Evolutionary conservation across 2,797 vertebrate species (phyloP).

Genomic region (Thalassophryne amazonica): DNA sequence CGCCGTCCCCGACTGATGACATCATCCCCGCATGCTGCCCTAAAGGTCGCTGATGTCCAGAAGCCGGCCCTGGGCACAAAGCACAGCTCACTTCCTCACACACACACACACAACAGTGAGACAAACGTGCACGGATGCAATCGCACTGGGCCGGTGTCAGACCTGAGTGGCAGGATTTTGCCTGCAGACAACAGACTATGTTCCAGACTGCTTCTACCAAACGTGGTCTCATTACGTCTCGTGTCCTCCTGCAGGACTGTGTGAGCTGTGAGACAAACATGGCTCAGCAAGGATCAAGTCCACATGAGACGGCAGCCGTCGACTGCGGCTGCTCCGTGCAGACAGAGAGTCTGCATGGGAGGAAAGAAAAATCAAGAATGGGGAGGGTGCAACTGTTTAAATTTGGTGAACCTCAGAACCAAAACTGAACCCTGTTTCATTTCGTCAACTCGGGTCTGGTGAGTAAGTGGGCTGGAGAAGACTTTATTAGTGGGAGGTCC

Average conservation of each 20-base stretch:
- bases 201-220: conserved; percentile 29
- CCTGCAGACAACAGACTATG: conserved; percentile 50
- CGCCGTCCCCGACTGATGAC: conserved; percentile 52
- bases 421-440: too few relatives aligned
- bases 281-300: neutral
- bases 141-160: conserved; percentile 19
- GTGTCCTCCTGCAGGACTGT: conserved; percentile 17
- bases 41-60: conserved; percentile 55
- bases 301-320: too few relatives aligned
- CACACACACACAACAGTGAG: neutral
- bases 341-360: too few relatives aligned
- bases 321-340: too few relatives aligned
- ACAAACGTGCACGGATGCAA: neutral
- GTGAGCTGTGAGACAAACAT: conserved; percentile 10
- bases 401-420: too few relatives aligned
- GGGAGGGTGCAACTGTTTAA: too few relatives aligned
- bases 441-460: too few relatives aligned
- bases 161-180: conserved; percentile 61
- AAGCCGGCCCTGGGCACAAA: conserved; percentile 46
- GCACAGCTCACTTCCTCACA: conserved; percentile 18
- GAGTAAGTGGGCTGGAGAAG: too few relatives aligned
- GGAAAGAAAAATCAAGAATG: too few relatives aligned
- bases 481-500: too few relatives aligned
- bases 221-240: conserved; percentile 51
- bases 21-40: conserved; percentile 41